A percentile compares a stretch with the other conserved stretches of the same genome.
These are phyloP conservation scores for Sebastes nivosus DNA, from an alignment of 2,797 vertebrate genomes.

Conservation along the genomic window DNA sequence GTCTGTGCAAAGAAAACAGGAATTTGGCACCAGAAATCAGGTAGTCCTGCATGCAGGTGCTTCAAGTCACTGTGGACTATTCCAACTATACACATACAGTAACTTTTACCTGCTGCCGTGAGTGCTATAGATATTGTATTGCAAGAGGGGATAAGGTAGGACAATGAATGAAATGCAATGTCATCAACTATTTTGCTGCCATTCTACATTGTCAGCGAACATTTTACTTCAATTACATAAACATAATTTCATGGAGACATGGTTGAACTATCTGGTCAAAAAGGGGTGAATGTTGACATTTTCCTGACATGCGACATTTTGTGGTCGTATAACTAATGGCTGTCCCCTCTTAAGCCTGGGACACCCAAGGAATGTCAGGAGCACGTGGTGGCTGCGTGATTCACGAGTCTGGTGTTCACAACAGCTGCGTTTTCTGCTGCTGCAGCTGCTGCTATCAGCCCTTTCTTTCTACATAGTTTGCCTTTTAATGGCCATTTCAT, in stretches of 20 bases:
- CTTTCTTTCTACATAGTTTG: no score
- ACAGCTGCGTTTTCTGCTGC: no score
- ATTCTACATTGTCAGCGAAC: background rate
- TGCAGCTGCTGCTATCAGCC: no score
- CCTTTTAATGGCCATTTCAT: no score
- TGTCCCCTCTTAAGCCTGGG: no score
- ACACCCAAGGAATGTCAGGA: no score
- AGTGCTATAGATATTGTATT: background rate
- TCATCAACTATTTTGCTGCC: background rate
- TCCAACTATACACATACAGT: background rate
- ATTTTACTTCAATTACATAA: background rate
- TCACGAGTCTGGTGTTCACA: no score
- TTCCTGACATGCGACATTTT: background rate
- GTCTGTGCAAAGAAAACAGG: background rate
- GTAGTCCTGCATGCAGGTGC: background rate
- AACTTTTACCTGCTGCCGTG: no score
- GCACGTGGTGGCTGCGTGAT: no score
- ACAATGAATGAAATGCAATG: background rate
- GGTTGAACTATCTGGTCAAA: background rate
- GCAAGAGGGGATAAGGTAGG: background rate
- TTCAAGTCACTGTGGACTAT: background rate
- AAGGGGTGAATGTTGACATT: conserved; percentile 2
- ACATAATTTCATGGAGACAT: background rate
- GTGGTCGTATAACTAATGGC: background rate
- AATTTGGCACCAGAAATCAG: background rate